Evolutionary conservation across 1,140 invertebrate genomes (phyloP), one percentile per base, ranked within the genome.

Genomic region (Rhopalosiphum maidis): DNA sequence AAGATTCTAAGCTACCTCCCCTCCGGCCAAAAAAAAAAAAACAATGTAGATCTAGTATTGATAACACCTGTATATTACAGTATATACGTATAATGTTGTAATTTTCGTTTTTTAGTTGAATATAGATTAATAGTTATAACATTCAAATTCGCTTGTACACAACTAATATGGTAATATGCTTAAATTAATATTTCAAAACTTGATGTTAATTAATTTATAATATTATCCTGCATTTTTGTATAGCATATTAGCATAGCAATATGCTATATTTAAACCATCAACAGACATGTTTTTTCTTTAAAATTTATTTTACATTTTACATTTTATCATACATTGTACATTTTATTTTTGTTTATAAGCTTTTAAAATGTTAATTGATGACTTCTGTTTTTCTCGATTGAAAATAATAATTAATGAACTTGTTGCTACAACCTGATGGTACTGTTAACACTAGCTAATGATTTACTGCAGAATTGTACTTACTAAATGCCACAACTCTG

Each of bases 331-430:
- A n/a, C n/a, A n/a, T n/a, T 9, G 30, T 77, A 77, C 60, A 77
- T 77, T 77, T 68, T 77, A 35, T 77, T 77, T 77, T n/a, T 77
- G 18, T n/a, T 18, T 68, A 68, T 68, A n/a, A 77, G n/a, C 60
- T 30, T 41, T 46, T 46, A 46, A 85, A 43, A 43, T 43, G 83
- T 86, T 86, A 86, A 86, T 3, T 41, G 85, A 86, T 46, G 85
- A 41, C 85, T 43, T 30, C 85, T 46, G 46, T 87, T 87, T 87
- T 48, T 87, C 86, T 87, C n/a, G n/a, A n/a, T 48, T 51, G 30
- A 23, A 35, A 89, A 89, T 89, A 89, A 89, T 89, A 55, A 89
- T 55, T 54, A 37, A 55, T 37, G 51, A 89, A 89, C 88, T 89
- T 89, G 88, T 89, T 89, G 51, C 88, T 89, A 23, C n/a, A 54